Evolutionary conservation across 2,797 vertebrate species (phyloP).

Genomic region (Scolopax rusticola): DNA sequence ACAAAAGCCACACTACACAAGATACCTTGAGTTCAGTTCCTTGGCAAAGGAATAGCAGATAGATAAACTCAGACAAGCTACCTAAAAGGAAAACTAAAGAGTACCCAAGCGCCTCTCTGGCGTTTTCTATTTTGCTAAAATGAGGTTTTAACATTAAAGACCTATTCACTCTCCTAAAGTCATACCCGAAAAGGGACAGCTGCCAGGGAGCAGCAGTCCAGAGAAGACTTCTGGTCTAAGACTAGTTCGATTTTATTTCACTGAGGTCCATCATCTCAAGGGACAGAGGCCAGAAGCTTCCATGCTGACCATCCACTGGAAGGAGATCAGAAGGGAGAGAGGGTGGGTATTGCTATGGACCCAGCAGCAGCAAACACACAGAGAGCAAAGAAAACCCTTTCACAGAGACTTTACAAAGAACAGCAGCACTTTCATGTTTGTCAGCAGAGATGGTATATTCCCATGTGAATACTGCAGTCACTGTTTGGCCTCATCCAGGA

Average conservation of each 20-base stretch:
- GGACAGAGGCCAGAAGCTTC: neutral
- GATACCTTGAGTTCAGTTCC: neutral
- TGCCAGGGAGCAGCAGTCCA: neutral
- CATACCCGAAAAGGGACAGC: neutral
- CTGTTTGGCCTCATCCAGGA: neutral
- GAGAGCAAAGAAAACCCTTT: neutral
- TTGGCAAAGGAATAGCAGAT: neutral
- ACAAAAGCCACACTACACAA: neutral
- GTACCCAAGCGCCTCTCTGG: neutral
- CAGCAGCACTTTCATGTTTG: neutral
- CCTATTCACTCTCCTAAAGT: neutral
- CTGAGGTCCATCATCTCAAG: neutral
- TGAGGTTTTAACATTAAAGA: neutral
- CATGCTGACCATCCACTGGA: neutral
- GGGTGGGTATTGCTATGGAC: neutral
- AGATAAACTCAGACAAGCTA: neutral
- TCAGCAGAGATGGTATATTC: neutral
- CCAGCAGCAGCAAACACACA: neutral
- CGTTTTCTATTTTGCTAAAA: neutral
- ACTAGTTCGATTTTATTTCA: neutral
- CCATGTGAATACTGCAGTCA: rapidly evolving
- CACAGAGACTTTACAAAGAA: neutral
- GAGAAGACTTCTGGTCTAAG: neutral
- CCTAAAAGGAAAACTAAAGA: neutral
- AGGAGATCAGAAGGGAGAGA: neutral